Evolutionary conservation across 2,888 invertebrate species (phyloP).

Genomic region (Drosophila nigritarsus): DNA sequence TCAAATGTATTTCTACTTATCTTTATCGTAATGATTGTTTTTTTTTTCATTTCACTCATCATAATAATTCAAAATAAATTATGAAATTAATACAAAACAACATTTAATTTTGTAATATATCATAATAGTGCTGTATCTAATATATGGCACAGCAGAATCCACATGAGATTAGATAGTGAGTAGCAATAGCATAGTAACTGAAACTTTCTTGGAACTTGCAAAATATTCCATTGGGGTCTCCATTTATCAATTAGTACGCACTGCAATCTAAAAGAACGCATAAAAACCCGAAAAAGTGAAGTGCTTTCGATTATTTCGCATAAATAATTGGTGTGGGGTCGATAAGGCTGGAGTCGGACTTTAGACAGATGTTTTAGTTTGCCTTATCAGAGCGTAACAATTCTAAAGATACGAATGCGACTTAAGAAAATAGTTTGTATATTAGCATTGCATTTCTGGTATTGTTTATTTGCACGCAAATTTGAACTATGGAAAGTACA

Average conservation of each 20-base stretch:
- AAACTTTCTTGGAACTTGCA: neutral
- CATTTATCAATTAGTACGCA: neutral
- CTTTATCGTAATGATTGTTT: neutral
- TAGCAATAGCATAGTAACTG: neutral
- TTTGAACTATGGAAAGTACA: slow-evolving; percentile 72
- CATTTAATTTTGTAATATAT: neutral
- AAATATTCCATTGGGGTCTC: neutral
- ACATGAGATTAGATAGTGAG: neutral
- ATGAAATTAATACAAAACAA: neutral
- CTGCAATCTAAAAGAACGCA: neutral
- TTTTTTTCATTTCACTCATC: neutral
- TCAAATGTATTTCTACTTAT: neutral
- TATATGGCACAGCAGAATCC: too few species aligned
- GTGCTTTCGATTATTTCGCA: neutral
- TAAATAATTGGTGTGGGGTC: neutral
- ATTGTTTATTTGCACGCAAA: slow-evolving; percentile 52
- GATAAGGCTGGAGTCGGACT: slow-evolving; percentile 5
- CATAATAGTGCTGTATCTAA: neutral
- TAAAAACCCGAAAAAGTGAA: neutral
- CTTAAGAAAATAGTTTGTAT: neutral
- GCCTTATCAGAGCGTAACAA: slow-evolving; percentile 8
- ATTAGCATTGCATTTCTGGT: slow-evolving; percentile 1
- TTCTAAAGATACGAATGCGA: neutral
- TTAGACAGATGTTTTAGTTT: neutral
- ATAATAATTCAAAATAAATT: neutral